Base-by-base conservation (phyloP, 2,888 invertebrate genomes). In the Nymphalis c-album region DNA sequence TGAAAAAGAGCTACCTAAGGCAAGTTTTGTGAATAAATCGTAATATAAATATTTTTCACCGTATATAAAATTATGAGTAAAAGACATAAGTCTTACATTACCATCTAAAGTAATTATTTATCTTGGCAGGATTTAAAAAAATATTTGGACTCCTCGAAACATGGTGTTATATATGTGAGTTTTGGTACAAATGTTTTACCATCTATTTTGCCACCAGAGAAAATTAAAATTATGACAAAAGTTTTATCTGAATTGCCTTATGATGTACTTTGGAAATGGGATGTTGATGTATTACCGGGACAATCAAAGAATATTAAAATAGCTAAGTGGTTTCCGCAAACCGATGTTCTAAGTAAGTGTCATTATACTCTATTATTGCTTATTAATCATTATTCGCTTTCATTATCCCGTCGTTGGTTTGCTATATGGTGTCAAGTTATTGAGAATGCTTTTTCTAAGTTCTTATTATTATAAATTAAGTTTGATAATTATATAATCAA, bases 31-130 rank as follows among this genome's bases (percentile, higher is more conserved):
- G 26, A 31, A 31, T 31, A 6, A 31, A 5, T 31, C 6, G 5
- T 31, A 0, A 6, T 18, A 18, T 50, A 20, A 20, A 20, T 2
- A 8, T 20, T 20, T 50, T 22, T 2, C 10, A 51, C 22, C 22
- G 22, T 50, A 20, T 20, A 8, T 6, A 2, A 50, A 18, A 50
- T 92, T 13, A 81, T 31, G 26, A 90, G n/a, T 85, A 90, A 80
- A 81, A n/a, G 87, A 88, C 5, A 86, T 71, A 51, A 90, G 91
- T 71, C 78, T 92, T 0, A 80, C 82, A n/a, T n/a, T 57, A 13
- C 40, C 4, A 4, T 57, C 26, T 40, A 40, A 40, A 13, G 6
- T 18, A 17, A 57, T 57, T 57, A 18, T 57, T 57, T 57, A n/a
- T n/a, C 35, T 57, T 68, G 6, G 72, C 58, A 87, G 87, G 84